These are phyloP conservation scores for Smittia sp. DNA, from an alignment of 2,888 invertebrate species.

Conservation along the genomic window DNA sequence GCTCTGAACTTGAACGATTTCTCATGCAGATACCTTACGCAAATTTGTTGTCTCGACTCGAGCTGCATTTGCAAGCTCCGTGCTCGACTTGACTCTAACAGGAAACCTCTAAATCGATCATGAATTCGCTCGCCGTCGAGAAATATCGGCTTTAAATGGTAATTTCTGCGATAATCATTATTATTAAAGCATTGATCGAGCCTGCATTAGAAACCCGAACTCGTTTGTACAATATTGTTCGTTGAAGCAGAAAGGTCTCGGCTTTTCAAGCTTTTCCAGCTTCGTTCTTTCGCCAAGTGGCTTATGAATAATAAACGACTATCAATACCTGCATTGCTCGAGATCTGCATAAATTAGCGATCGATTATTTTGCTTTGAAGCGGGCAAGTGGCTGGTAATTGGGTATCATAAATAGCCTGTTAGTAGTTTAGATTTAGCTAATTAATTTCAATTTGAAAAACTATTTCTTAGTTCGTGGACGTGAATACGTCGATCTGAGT, in stretches of 20 bases:
- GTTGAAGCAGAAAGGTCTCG: slow-evolving; percentile 25
- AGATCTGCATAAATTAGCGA: slow-evolving; percentile 16
- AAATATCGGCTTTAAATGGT: slow-evolving; percentile 15
- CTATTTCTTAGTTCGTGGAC: not conserved
- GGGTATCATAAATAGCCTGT: slow-evolving; percentile 9
- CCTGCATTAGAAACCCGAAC: not conserved
- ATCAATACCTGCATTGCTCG: not conserved
- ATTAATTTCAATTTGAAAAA: not conserved
- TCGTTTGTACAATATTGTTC: slow-evolving; percentile 38
- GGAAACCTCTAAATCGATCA: slow-evolving; percentile 28
- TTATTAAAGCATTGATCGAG: not conserved
- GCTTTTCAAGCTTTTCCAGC: not conserved
- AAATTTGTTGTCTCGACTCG: not conserved
- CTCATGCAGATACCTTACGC: not conserved
- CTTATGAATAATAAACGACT: not conserved
- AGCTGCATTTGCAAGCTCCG: not conserved
- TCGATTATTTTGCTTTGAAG: not conserved
- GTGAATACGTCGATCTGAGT: not conserved
- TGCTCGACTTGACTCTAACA: slow-evolving; percentile 2
- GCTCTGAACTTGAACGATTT: not conserved
- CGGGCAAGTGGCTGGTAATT: not conserved
- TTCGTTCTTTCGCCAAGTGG: not conserved
- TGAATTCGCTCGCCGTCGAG: not conserved
- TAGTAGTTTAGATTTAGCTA: not conserved
- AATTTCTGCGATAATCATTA: slow-evolving; percentile 3